Conservation (phyloP, 2,888 invertebrate genomes). For the Ctenicera cuprea region DNA sequence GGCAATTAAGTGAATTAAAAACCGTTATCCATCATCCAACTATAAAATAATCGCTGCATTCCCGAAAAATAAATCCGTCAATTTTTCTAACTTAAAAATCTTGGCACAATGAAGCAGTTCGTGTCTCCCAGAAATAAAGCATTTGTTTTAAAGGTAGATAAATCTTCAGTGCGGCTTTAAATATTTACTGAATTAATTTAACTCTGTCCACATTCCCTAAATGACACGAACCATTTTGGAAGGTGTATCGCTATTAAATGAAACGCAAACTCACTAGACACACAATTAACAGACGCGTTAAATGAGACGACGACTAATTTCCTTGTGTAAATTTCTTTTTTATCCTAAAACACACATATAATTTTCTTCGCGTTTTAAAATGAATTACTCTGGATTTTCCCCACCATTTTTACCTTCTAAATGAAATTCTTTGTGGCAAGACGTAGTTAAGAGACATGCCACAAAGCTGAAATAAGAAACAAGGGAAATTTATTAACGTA, state of each 20-base stretch:
- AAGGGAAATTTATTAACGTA: too few species aligned
- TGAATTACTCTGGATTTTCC: slow-evolving; percentile 24
- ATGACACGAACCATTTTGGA: slow-evolving; percentile 48
- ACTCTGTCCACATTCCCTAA: slow-evolving; percentile 49
- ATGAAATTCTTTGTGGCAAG: slow-evolving; percentile 9
- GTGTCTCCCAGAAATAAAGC: slow-evolving; percentile 34
- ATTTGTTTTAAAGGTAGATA: slow-evolving; percentile 47
- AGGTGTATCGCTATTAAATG: slow-evolving; percentile 47
- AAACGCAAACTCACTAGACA: slow-evolving; percentile 48
- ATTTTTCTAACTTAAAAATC: slow-evolving; percentile 37
- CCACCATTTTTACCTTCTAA: slow-evolving; percentile 16
- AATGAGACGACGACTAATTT: slow-evolving; percentile 57
- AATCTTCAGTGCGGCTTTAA: slow-evolving; percentile 42
- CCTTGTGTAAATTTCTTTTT: slow-evolving; percentile 57
- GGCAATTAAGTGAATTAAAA: slow-evolving; percentile 42
- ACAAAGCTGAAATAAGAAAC: background rate
- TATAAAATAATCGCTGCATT: slow-evolving; percentile 31
- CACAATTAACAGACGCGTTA: slow-evolving; percentile 53
- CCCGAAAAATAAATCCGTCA: slow-evolving; percentile 40
- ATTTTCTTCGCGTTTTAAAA: slow-evolving; percentile 30
- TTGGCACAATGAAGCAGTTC: slow-evolving; percentile 44
- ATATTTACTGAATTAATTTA: slow-evolving; percentile 52
- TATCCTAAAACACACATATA: slow-evolving; percentile 38
- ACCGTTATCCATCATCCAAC: slow-evolving; percentile 32
- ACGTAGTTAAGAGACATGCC: background rate